A percentile compares a stretch with the other conserved stretches of the same genome.
Evolutionary conservation across 2,113 vertebrate genomes (phyloP).

Genomic region (Eolophus roseicapilla): DNA sequence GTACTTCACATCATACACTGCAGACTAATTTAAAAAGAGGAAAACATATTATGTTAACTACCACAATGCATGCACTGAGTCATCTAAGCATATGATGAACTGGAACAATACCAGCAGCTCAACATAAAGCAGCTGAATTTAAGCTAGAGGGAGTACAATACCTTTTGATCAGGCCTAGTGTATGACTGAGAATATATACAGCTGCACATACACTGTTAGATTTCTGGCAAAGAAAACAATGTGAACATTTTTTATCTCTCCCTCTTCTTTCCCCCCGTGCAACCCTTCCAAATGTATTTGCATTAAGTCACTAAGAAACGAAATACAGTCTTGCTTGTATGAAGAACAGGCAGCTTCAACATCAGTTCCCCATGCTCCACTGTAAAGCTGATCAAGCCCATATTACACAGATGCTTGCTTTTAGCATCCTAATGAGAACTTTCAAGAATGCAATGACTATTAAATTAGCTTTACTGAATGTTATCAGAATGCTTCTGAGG

Average conservation of each 20-base stretch:
- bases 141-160: conserved; percentile 62
- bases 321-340: not conserved
- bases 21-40: conserved; percentile 51
- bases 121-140: conserved; percentile 54
- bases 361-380: not conserved
- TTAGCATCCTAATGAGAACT: conserved; percentile 40
- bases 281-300: conserved; percentile 42
- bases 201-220: conserved; percentile 21
- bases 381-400: not conserved
- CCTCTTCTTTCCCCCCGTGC: not conserved
- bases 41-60: conserved; percentile 54
- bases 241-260: not conserved
- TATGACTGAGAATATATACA: conserved; percentile 18
- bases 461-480: conserved; percentile 24
- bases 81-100: conserved; percentile 56
- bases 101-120: conserved; percentile 57
- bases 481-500: conserved; percentile 25
- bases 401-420: conserved; percentile 30
- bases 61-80: conserved; percentile 53
- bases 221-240: conserved; percentile 48
- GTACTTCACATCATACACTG: conserved; percentile 44
- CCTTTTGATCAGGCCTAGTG: conserved; percentile 49
- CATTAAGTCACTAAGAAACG: conserved; percentile 1
- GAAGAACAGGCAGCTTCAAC: conserved; percentile 5
- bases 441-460: conserved; percentile 49